phyloP scores from a whole-genome alignment of 1,140 invertebrate species.

The Trichonephila clavipes region DNA sequence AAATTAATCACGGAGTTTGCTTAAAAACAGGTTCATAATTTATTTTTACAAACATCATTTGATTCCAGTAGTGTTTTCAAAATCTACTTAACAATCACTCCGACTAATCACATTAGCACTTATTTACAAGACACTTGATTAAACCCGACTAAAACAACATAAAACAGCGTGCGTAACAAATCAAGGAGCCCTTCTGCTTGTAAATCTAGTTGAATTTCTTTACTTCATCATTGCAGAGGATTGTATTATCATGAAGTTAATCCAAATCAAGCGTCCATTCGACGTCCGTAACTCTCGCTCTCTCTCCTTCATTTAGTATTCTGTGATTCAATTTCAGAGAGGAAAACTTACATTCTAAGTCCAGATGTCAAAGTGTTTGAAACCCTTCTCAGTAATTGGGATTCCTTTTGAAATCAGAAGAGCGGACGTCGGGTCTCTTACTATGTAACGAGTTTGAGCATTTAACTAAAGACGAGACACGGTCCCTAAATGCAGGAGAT shows the following conservation, averaged over 20 bases:
- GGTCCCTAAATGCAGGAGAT: constrained; percentile 60
- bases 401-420: constrained; percentile 27
- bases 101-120: too few species aligned
- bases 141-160: background rate
- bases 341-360: background rate
- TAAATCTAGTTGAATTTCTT: constrained; percentile 11
- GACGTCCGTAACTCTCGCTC: background rate
- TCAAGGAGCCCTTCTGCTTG: background rate
- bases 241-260: background rate
- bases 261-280: background rate
- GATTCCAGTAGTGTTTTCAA: background rate
- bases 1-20: too few species aligned
- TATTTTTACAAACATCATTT: background rate
- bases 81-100: too few species aligned
- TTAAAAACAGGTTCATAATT: too few species aligned
- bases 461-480: constrained; percentile 64
- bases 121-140: background rate
- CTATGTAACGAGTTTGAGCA: constrained; percentile 37
- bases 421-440: background rate
- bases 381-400: constrained; percentile 11
- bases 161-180: background rate
- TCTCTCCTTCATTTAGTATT: constrained; percentile 21
- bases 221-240: background rate
- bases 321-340: constrained; percentile 13
- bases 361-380: constrained; percentile 25